Base-by-base conservation (phyloP, 2,797 vertebrate species). In the Poeciliopsis turneri region DNA sequence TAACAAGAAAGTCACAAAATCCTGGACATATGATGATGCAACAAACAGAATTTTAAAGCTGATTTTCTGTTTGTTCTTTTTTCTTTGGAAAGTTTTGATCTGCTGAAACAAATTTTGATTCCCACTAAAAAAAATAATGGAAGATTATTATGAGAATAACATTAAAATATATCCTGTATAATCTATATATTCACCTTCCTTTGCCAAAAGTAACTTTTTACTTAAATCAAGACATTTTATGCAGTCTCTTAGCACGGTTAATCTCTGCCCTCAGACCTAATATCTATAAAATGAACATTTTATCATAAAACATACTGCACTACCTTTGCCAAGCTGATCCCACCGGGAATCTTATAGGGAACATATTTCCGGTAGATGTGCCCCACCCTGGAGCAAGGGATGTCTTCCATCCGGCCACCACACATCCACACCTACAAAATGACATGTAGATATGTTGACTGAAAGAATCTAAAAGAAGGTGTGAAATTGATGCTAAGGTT, bases 321-420 rank as follows among this genome's bases (percentile, higher is more conserved):
- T 64, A 90, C 89, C 83, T 82, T 80, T 55, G 87, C 85, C 76
- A 87, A 72, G 78, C 88, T 90, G 86, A 90, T 81, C 73, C 98
- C 98, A 6, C 97, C 96, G 0, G 97, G 97, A 75, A 99, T 96
- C 82, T 98, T 99, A 92, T 99, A 99, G 4, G 98, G 98, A 61
- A 99, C 97, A 0, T 98, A 99, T 93, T 99, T 99, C 89, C 98
- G 95, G 91, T 99, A 99, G 92, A 99, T 98, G 84, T 99, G 98
- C 16, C 98, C 98, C 47, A 99, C 98, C 84, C 98, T 95, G 83
- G 88, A 90, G 79, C 88, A 90, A 12, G 88, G 88, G 41, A 86
- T 88, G 92, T 99, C 98, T 92, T 99, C 98, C 98, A 99, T 99
- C 55, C 96, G 96, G 10, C 98, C 98, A 1, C 98, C 98, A 78